Evolutionary conservation across 2,888 invertebrate genomes (phyloP).

Genomic region (Gastracanthus pulcherrimus): DNA sequence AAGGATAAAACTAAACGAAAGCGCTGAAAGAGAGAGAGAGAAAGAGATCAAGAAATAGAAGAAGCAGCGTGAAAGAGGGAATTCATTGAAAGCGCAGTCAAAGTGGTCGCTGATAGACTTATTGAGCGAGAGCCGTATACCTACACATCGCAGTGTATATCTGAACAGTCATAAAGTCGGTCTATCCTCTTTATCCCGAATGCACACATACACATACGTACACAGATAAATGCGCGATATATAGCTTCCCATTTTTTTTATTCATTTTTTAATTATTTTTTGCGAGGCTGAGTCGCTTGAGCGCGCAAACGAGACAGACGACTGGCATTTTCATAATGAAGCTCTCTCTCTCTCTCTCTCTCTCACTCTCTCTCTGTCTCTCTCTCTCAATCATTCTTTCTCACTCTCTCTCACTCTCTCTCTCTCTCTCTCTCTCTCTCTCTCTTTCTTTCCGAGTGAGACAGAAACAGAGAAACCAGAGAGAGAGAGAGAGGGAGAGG

Average conservation of each 20-base stretch:
- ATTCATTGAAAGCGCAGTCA: not conserved
- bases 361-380: too few relatives aligned
- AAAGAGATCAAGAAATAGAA: not conserved
- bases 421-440: too few relatives aligned
- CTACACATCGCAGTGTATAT: not conserved
- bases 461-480: too few relatives aligned
- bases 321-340: slow-evolving; percentile 55
- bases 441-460: too few relatives aligned
- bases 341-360: too few relatives aligned
- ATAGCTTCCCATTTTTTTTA: not conserved
- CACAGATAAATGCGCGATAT: not conserved
- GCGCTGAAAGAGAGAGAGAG: slow-evolving; percentile 1
- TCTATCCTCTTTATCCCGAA: not conserved
- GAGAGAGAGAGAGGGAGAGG: not conserved
- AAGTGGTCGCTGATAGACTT: slow-evolving; percentile 33
- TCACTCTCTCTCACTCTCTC: too few relatives aligned
- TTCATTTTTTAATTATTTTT: slow-evolving; percentile 50
- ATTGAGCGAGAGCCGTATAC: slow-evolving; percentile 18
- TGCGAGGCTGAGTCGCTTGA: not conserved
- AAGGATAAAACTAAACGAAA: slow-evolving; percentile 4
- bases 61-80: slow-evolving; percentile 4
- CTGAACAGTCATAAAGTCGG: slow-evolving; percentile 16
- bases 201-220: not conserved
- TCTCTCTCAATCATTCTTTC: too few relatives aligned
- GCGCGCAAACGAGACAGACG: slow-evolving; percentile 30